Percentiles rank a stretch among this genome's conserved stretches.
These are phyloP conservation scores for Conus canariensis DNA, from an alignment of 2,888 invertebrate species.

Conservation along the genomic window DNA sequence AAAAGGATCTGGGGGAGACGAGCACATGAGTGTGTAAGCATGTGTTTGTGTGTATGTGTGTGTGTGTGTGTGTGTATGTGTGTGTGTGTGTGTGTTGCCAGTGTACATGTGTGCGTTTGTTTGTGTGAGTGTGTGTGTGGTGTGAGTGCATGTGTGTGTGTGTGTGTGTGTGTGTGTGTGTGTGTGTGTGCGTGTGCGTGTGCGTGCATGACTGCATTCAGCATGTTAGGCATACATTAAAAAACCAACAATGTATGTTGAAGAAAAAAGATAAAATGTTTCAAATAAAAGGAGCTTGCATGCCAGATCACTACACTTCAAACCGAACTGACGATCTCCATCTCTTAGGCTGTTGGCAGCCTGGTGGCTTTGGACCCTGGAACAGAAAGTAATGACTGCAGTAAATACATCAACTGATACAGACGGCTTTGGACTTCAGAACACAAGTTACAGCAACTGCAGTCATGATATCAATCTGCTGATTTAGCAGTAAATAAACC, in stretches of 20 bases:
- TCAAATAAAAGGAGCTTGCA: no score
- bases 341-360: neutral
- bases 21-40: neutral
- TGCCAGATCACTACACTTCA: no score
- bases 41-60: no score
- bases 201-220: neutral
- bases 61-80: neutral
- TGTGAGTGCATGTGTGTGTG: neutral
- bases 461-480: no score
- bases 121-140: neutral
- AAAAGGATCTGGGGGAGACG: no score
- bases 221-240: no score
- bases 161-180: neutral
- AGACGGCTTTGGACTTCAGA: neutral
- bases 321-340: no score
- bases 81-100: neutral
- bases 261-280: no score
- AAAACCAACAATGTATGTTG: no score
- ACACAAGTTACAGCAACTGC: neutral
- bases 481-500: no score
- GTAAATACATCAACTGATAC: neutral
- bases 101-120: neutral
- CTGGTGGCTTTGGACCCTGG: slow-evolving; percentile 3
- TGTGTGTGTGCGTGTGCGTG: neutral
- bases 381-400: neutral